phyloP scores from a whole-genome alignment of 1,140 invertebrate species.

The Cyclargus thomasi region DNA sequence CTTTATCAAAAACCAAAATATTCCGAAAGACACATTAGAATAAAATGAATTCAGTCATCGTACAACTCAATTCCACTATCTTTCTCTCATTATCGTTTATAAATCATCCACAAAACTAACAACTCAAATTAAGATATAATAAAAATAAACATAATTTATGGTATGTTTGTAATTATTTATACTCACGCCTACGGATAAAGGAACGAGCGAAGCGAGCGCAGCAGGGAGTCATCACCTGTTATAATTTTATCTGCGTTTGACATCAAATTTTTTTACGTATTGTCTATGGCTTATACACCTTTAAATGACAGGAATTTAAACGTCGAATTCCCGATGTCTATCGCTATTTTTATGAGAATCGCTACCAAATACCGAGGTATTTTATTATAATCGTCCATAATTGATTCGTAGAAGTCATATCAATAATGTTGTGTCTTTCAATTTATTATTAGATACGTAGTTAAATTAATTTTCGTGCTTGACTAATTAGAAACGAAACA shows the following conservation, averaged over 20 bases:
- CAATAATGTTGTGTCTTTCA: no score
- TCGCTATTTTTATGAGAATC: not conserved
- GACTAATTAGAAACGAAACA: no score
- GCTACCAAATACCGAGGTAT: not conserved
- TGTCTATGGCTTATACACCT: conserved; percentile 11
- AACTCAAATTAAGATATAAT: not conserved
- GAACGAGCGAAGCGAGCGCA: not conserved
- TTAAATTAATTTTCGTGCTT: no score
- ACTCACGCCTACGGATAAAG: conserved; percentile 11
- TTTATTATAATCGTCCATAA: not conserved
- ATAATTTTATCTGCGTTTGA: conserved; percentile 8
- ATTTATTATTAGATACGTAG: no score
- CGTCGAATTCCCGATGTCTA: not conserved
- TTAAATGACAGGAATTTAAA: conserved; percentile 10
- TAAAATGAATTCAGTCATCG: not conserved
- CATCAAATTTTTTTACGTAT: not conserved
- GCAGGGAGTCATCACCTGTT: conserved; percentile 8
- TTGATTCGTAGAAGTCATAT: not conserved
- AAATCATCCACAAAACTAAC: not conserved
- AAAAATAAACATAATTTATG: conserved; percentile 1
- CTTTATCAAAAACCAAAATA: no score
- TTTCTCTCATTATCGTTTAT: not conserved
- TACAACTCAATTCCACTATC: not conserved
- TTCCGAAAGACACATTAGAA: not conserved
- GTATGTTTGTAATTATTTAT: conserved; percentile 14